These are phyloP conservation scores for Halisarca cf. caerulea DNA, from an alignment of 37 sponge, comb jelly and placozoan genomes.

Conservation along the genomic window DNA sequence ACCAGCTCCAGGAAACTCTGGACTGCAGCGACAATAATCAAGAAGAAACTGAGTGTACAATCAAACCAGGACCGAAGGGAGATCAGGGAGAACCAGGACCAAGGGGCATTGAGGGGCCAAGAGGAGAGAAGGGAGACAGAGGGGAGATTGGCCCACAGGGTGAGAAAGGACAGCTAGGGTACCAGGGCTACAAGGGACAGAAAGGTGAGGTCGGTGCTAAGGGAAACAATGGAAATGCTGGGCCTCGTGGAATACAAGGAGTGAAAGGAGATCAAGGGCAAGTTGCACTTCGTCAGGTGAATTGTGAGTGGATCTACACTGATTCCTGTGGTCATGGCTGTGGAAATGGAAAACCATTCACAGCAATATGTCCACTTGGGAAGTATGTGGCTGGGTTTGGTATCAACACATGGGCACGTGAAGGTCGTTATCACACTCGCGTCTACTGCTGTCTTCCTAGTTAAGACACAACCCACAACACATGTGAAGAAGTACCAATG, in stretches of 20 bases:
- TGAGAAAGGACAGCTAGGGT: constrained; percentile 12
- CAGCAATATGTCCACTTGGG: neutral
- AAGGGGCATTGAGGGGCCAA: neutral
- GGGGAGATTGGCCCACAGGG: constrained; percentile 2
- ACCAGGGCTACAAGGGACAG: constrained; percentile 16
- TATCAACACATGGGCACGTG: neutral
- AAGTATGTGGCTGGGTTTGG: constrained; percentile 13
- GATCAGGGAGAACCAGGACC: constrained; percentile 4
- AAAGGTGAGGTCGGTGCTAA: constrained; percentile 3
- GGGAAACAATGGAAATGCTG: neutral
- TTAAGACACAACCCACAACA: too few species aligned
- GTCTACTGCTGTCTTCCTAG: neutral
- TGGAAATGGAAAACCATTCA: neutral
- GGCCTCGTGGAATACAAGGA: constrained; percentile 5
- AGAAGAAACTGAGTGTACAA: neutral
- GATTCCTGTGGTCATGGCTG: constrained; percentile 24
- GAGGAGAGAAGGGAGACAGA: neutral
- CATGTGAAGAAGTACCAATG: too few species aligned
- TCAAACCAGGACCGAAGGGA: neutral
- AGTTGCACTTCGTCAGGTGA: neutral
- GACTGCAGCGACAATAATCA: neutral
- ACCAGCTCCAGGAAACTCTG: neutral
- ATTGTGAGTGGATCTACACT: constrained; percentile 16
- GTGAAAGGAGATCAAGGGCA: neutral
- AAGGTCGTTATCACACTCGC: neutral